Conservation (phyloP, 2,888 invertebrate genomes). For the Lycia hirtaria region DNA sequence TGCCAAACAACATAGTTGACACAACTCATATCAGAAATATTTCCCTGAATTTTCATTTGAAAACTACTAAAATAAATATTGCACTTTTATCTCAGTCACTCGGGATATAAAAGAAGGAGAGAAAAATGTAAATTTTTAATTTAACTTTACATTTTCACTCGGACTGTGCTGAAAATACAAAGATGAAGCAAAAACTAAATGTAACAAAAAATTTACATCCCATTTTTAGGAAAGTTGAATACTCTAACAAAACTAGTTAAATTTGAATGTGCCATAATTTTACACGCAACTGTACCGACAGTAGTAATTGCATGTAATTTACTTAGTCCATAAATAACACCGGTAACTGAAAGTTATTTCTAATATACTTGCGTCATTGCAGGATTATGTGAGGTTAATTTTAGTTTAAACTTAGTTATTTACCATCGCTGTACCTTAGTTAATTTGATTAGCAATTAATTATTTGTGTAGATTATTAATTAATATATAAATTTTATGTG, state of each 20-base stretch:
- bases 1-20: background rate
- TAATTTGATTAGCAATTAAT: conserved; percentile 24
- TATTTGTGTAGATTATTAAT: too few relatives aligned
- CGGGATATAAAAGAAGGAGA: too few relatives aligned
- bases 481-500: too few relatives aligned
- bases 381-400: conserved; percentile 21
- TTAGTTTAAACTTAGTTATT: background rate
- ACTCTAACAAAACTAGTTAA: background rate
- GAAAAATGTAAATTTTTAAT: too few relatives aligned
- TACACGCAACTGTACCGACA: conserved; percentile 7
- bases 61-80: too few relatives aligned
- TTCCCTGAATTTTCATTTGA: too few relatives aligned
- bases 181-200: too few relatives aligned
- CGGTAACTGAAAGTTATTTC: conserved; percentile 26
- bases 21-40: too few relatives aligned
- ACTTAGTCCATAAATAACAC: conserved; percentile 14
- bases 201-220: too few relatives aligned
- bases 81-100: too few relatives aligned
- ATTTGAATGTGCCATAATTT: background rate
- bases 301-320: conserved; percentile 28
- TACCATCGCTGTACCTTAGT: conserved; percentile 23
- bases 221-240: too few relatives aligned
- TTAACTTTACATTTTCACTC: background rate
- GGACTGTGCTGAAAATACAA: too few relatives aligned
- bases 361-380: conserved; percentile 21